phyloP scores from a whole-genome alignment of 2,113 vertebrate genomes.

The Bostrychus sinensis region DNA sequence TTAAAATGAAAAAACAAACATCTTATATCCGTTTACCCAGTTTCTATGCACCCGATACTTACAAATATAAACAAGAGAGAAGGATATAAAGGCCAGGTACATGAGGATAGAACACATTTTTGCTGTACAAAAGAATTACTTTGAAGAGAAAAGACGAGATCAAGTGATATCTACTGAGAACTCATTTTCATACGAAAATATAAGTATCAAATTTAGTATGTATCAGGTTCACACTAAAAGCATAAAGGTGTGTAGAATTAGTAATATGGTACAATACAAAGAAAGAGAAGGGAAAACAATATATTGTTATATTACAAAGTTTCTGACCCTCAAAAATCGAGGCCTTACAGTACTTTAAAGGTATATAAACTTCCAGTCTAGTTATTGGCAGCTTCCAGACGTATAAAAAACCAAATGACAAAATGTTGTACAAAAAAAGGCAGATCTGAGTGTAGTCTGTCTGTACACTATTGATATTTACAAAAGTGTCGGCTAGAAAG shows the following conservation, averaged over 20 bases:
- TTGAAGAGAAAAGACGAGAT: conserved; percentile 89
- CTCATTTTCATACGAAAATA: conserved; percentile 99
- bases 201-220: conserved; percentile 99
- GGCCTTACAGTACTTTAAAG: conserved; percentile 98
- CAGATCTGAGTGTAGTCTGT: conserved; percentile 86
- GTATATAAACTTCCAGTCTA: conserved; percentile 98
- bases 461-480: conserved; percentile 90
- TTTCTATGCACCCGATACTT: conserved; percentile 98
- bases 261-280: conserved; percentile 90
- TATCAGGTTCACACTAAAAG: conserved; percentile 99
- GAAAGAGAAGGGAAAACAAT: conserved; percentile 84
- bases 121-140: conserved; percentile 95
- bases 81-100: conserved; percentile 86
- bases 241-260: conserved; percentile 99
- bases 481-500: conserved; percentile 89
- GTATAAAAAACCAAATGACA: conserved; percentile 80
- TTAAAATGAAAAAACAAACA: conserved; percentile 83
- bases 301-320: conserved; percentile 95
- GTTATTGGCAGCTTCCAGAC: conserved; percentile 90
- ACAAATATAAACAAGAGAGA: conserved; percentile 97
- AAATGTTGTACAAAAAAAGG: conserved; percentile 91
- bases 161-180: conserved; percentile 99
- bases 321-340: conserved; percentile 95
- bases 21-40: conserved; percentile 94
- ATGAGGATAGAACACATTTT: conserved; percentile 94